Percentiles rank a stretch among this genome's conserved stretches.
Evolutionary conservation across 1,140 invertebrate species (phyloP).

Genomic region (Papilio glaucus): DNA sequence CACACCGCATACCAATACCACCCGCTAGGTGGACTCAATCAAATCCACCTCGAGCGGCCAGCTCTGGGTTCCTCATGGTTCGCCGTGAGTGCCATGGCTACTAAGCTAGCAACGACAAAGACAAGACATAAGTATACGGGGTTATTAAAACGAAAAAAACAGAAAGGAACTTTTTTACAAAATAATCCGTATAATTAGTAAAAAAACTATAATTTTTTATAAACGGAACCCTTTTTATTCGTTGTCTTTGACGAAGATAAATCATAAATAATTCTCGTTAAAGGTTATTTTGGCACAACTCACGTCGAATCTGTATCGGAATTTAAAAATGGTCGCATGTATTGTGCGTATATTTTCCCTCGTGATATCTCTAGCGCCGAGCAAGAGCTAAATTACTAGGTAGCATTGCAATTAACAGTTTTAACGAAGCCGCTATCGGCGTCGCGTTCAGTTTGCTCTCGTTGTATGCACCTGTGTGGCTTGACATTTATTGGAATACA

Average conservation of each 20-base stretch:
- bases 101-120: no score
- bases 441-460: background rate
- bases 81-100: no score
- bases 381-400: constrained; percentile 16
- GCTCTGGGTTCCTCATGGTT: no score
- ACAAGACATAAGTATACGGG: no score
- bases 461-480: background rate
- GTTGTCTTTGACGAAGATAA: background rate
- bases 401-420: background rate
- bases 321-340: constrained; percentile 1
- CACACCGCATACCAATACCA: no score
- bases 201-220: no score
- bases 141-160: no score
- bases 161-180: no score
- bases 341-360: background rate
- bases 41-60: no score
- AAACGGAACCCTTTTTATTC: no score
- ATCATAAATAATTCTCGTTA: background rate
- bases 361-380: background rate
- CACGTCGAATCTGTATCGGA: background rate
- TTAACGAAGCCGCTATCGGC: background rate
- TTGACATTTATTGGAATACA: background rate
- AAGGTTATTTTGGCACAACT: background rate
- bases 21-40: no score
- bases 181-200: no score